Conservation (phyloP, 2,797 vertebrate species). For the Micropoecilia bifurca region DNA sequence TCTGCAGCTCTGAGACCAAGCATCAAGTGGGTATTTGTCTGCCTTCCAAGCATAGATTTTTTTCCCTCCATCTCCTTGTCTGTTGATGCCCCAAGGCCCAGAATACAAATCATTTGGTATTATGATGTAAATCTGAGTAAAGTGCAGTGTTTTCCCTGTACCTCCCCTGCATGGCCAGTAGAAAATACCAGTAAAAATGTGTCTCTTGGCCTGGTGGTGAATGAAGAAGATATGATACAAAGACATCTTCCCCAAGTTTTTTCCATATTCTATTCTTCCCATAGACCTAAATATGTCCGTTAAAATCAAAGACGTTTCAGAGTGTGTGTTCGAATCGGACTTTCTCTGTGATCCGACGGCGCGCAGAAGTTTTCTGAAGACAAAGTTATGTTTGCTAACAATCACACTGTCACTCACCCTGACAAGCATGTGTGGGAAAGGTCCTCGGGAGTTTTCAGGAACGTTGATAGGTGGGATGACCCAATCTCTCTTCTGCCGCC, state of each 20-base stretch:
- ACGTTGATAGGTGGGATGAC: slow-evolving; percentile 99
- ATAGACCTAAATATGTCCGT: slow-evolving; percentile 14
- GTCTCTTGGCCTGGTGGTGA: slow-evolving; percentile 35
- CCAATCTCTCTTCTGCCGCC: slow-evolving; percentile 97
- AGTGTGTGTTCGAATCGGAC: slow-evolving; percentile 13
- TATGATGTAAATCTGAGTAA: slow-evolving; percentile 51
- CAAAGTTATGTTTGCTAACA: slow-evolving; percentile 23
- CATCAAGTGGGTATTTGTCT: slow-evolving; percentile 34
- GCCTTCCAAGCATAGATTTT: slow-evolving; percentile 36
- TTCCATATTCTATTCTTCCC: slow-evolving; percentile 8
- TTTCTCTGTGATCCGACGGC: slow-evolving; percentile 11
- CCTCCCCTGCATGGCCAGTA: slow-evolving; percentile 48
- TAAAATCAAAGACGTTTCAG: slow-evolving; percentile 20
- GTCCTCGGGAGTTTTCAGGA: slow-evolving; percentile 95
- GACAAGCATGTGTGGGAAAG: slow-evolving; percentile 97
- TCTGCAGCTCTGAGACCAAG: slow-evolving; percentile 35
- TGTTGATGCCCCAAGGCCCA: slow-evolving; percentile 41
- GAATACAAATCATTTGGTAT: slow-evolving; percentile 52
- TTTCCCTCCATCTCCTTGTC: slow-evolving; percentile 2
- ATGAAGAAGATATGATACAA: slow-evolving; percentile 28
- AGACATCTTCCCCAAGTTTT: slow-evolving; percentile 8
- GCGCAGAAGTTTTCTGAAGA: slow-evolving; percentile 12
- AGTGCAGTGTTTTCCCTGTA: slow-evolving; percentile 36
- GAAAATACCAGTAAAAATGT: slow-evolving; percentile 43
- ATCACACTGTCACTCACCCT: slow-evolving; percentile 85